Percentiles rank a stretch among this genome's conserved stretches.
Evolutionary conservation across 1,140 invertebrate genomes (phyloP).

Genomic region (Musca domestica): DNA sequence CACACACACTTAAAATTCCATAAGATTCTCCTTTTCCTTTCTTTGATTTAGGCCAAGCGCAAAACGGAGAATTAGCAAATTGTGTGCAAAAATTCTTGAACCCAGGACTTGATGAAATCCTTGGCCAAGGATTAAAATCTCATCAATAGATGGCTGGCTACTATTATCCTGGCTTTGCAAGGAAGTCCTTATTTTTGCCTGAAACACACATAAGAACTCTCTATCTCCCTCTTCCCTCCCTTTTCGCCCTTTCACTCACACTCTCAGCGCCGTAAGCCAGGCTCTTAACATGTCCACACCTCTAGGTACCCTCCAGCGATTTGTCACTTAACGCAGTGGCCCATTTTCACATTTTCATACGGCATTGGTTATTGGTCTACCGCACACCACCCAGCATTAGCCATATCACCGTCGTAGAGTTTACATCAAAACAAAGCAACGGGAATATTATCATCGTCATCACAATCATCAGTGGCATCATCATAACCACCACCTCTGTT

Average conservation of each 20-base stretch:
- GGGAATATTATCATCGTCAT: not conserved
- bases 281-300: not conserved
- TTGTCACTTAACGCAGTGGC: conserved; percentile 19
- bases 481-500: not conserved
- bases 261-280: not conserved
- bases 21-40: too few relatives aligned
- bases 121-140: conserved; percentile 6
- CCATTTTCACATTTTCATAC: not conserved
- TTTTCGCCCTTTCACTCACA: not conserved
- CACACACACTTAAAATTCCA: too few relatives aligned
- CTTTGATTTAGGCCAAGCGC: too few relatives aligned
- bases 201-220: not conserved
- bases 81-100: too few relatives aligned
- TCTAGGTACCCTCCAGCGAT: not conserved
- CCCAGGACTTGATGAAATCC: not conserved
- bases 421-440: not conserved
- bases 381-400: conserved; percentile 23
- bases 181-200: not conserved
- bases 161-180: not conserved
- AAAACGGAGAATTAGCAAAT: too few relatives aligned
- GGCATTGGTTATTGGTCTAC: conserved; percentile 26
- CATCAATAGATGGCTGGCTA: not conserved
- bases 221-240: too few relatives aligned
- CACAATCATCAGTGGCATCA: not conserved
- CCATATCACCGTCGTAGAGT: too few relatives aligned